Base-by-base conservation (phyloP, 2,888 invertebrate species). In the Piscicola geometra region DNA sequence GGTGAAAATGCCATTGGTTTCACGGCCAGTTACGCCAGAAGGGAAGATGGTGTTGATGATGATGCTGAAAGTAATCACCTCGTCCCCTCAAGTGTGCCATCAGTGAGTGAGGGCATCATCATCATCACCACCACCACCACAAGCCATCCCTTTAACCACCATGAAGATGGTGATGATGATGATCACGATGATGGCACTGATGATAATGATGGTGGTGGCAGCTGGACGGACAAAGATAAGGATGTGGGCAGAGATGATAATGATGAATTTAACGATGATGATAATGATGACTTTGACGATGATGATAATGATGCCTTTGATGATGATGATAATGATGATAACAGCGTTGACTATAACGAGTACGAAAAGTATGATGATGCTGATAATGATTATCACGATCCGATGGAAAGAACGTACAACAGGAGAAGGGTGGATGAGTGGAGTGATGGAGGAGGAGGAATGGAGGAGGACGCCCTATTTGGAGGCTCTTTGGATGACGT, bases 121-220 rank as follows among this genome's bases (percentile, higher is more conserved):
- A 41, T 9, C 41, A 41, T 9, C 41, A 41, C 5, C 41, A 41
- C 15, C 5, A 41, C 5, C 41, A 41, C 5, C 15, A 41, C 5
- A 9, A 41, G 15, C 41, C 5, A 41, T 15, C 5, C 5, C 15
- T 9, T n/a, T 12, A 28, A 15, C 35, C 9, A 32, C 30, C 64
- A 64, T 64, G n/a, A n/a, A n/a, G n/a, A n/a, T n/a, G n/a, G n/a
- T 64, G 64, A 9, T 64, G 64, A 64, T 64, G 30, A 67, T 67
- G 33, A 67, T 67, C 5, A 35, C 18, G 67, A 67, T 25, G 67
- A 32, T n/a, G 32, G 30, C 30, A n/a, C 9, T 41, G 15, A 18
- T 21, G 30, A 28, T 15, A 5, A n/a, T 71, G 71, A 41, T 25
- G 71, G 41, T 18, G 47, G 15, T 35, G 41, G 25, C 15, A 12